Percentiles rank a stretch among this genome's conserved stretches.
phyloP scores from a whole-genome alignment of 2,113 vertebrate species.

The Poecilia latipinna region DNA sequence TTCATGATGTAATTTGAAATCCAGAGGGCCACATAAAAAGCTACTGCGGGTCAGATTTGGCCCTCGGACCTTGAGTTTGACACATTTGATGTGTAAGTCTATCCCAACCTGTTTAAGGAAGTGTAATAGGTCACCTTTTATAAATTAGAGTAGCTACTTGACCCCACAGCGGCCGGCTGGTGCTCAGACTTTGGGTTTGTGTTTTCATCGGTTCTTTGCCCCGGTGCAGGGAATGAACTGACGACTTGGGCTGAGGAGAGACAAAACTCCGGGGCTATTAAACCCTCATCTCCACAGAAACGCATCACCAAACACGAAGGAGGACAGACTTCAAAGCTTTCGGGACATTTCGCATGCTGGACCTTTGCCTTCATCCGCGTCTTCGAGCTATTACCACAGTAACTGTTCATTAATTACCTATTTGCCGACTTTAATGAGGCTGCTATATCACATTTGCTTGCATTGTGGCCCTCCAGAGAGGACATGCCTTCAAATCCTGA shows the following conservation, averaged over 20 bases:
- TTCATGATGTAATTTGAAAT: too few species aligned
- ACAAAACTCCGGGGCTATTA: conserved; percentile 40
- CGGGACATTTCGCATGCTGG: conserved; percentile 44
- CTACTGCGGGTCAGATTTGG: too few species aligned
- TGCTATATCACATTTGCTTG: conserved; percentile 53
- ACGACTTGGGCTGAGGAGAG: conserved; percentile 25
- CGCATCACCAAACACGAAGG: conserved; percentile 42
- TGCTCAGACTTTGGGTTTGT: conserved; percentile 13
- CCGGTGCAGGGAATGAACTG: conserved; percentile 9
- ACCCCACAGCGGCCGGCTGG: conserved; percentile 63
- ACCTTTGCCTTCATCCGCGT: conserved; percentile 37
- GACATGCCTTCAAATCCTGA: conserved; percentile 42
- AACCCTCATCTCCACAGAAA: conserved; percentile 57
- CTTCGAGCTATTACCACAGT: conserved; percentile 49
- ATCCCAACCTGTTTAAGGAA: neutral
- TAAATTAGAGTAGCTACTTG: conserved; percentile 6
- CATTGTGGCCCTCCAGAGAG: conserved; percentile 44
- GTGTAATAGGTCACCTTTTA: too few species aligned
- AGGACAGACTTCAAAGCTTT: conserved; percentile 56
- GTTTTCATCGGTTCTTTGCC: conserved; percentile 20
- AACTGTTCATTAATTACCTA: conserved; percentile 66
- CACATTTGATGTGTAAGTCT: neutral
- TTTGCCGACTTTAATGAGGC: conserved; percentile 61
- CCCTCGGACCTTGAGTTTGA: too few species aligned
- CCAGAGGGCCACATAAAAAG: too few species aligned